A percentile compares a stretch with the other conserved stretches of the same genome.
Conservation (phyloP, 2,888 invertebrate genomes). For the Nyleta sp. region DNA sequence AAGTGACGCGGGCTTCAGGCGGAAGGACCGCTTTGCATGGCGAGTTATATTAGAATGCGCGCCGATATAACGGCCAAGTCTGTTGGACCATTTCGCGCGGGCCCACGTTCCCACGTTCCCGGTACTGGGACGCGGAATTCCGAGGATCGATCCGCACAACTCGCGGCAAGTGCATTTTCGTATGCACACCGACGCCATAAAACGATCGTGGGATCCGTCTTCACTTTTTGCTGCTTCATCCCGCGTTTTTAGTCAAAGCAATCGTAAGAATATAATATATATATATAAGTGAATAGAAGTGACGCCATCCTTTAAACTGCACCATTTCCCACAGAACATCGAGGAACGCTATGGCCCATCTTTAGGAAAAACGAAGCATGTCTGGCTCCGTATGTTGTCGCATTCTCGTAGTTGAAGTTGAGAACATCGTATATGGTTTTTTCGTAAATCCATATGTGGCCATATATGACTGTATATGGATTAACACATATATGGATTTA, state of each 20-base stretch:
- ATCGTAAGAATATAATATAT: slow-evolving; percentile 33
- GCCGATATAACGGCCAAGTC: slow-evolving; percentile 46
- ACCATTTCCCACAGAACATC: neutral
- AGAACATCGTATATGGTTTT: too few species aligned
- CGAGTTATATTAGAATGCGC: slow-evolving; percentile 62
- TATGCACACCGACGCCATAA: slow-evolving; percentile 48
- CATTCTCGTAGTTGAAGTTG: too few species aligned
- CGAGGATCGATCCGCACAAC: slow-evolving; percentile 46
- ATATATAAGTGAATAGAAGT: too few species aligned
- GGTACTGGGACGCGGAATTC: slow-evolving; percentile 62
- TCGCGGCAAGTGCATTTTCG: slow-evolving; percentile 50
- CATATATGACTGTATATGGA: too few species aligned
- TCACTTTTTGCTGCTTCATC: slow-evolving; percentile 31
- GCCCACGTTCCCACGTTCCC: slow-evolving; percentile 56
- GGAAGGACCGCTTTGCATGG: slow-evolving; percentile 52
- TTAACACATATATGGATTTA: too few species aligned
- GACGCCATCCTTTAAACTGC: neutral
- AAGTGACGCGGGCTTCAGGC: too few species aligned
- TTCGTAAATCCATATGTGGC: too few species aligned
- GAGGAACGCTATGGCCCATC: too few species aligned
- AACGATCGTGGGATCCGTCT: slow-evolving; percentile 53
- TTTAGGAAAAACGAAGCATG: too few species aligned
- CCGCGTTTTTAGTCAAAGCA: slow-evolving; percentile 17
- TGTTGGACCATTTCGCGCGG: slow-evolving; percentile 46
- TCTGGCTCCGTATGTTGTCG: too few species aligned